phyloP scores from a whole-genome alignment of 2,113 vertebrate genomes.

The Zosterops borbonicus region DNA sequence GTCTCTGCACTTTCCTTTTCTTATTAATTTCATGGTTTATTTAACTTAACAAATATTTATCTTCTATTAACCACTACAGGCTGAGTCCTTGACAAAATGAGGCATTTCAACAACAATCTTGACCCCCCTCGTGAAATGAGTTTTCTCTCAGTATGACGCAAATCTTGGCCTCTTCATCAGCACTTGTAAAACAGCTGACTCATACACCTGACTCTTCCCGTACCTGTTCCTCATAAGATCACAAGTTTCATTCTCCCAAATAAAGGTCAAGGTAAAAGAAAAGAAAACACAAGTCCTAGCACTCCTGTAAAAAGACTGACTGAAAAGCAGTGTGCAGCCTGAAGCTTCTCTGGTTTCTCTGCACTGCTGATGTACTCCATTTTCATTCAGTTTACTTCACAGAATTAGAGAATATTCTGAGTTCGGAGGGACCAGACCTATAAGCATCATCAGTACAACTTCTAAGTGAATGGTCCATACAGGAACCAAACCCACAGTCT shows the following conservation, averaged over 20 bases:
- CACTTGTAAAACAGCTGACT: slow-evolving; percentile 57
- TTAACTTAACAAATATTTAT: slow-evolving; percentile 5
- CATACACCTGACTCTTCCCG: slow-evolving; percentile 16
- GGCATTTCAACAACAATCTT: slow-evolving; percentile 8
- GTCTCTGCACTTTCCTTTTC: background rate
- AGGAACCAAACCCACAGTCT: background rate
- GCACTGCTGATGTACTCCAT: background rate
- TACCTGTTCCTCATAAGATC: slow-evolving; percentile 1
- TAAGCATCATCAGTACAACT: background rate
- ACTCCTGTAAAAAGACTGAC: background rate
- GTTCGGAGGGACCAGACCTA: too few species aligned
- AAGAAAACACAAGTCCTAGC: background rate
- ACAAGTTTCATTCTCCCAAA: background rate
- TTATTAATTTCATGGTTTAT: background rate
- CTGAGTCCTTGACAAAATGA: slow-evolving; percentile 17
- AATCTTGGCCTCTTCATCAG: slow-evolving; percentile 49
- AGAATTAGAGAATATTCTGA: background rate
- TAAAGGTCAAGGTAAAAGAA: slow-evolving; percentile 15
- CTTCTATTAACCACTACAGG: background rate
- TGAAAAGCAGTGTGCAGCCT: background rate
- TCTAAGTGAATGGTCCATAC: background rate
- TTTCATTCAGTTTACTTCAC: background rate
- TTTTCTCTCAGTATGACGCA: slow-evolving; percentile 29
- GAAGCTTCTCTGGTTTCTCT: background rate
- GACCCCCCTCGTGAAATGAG: slow-evolving; percentile 19